A percentile compares a stretch with the other conserved stretches of the same genome.
phyloP scores from a whole-genome alignment of 2,113 vertebrate species.

The Erythrolamprus reginae region DNA sequence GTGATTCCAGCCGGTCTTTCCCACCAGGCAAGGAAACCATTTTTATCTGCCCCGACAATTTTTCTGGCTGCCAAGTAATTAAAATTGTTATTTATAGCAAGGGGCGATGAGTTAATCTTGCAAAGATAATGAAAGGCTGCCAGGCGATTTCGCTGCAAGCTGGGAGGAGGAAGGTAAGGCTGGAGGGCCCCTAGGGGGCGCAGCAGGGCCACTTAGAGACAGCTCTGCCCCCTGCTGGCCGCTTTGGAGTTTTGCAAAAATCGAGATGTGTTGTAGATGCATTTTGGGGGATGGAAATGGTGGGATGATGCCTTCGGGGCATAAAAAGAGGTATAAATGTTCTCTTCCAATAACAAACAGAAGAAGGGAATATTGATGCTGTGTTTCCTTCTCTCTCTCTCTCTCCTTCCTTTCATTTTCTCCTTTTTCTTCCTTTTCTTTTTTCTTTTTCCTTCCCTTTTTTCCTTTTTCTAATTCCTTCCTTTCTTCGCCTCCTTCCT shows the following conservation, averaged over 20 bases:
- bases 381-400: background rate
- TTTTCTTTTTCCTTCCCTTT: background rate
- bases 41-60: background rate
- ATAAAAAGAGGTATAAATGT: background rate
- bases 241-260: background rate
- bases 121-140: background rate
- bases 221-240: background rate
- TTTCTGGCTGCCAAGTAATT: background rate
- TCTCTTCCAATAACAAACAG: background rate
- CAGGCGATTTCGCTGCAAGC: background rate
- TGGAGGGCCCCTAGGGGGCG: background rate
- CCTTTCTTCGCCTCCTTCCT: background rate
- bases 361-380: background rate
- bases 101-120: background rate
- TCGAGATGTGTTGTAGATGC: too few species aligned
- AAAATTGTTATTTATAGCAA: background rate
- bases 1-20: too few species aligned
- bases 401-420: background rate
- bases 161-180: background rate
- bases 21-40: background rate
- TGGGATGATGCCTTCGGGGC: background rate
- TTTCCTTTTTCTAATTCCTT: background rate
- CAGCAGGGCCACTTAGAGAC: rapidly evolving
- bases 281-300: background rate
- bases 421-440: too few species aligned